Evolutionary conservation across 2,113 vertebrate species (phyloP), one percentile per base, ranked within the genome.

Genomic region (Psophia crepitans): DNA sequence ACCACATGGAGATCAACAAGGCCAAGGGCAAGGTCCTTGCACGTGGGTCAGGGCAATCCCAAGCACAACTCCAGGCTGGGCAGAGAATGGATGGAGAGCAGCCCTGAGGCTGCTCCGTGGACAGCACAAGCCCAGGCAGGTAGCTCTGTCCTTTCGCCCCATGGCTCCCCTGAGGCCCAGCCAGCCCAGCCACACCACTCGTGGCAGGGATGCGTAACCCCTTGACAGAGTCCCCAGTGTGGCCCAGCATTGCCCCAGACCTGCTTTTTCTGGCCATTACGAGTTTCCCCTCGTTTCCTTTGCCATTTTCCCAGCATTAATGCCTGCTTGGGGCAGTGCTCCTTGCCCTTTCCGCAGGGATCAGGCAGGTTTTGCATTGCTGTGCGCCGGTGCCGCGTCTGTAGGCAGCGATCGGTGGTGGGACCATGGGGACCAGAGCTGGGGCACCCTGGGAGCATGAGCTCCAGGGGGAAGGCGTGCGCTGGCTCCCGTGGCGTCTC

Each of bases 301-400:
- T 61, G 22, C 39, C 32, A 0, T 58, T 51, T 68, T 30, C 30
- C 41, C 35, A 24, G 23, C 6, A 5, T 28, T 48, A 14, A 16
- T 5, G 6, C 27, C 61, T 27, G 21, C 68, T 75, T 0, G 2
- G 39, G 41, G 30, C 41, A 22, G 43, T 8, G 53, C 51, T 49
- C 44, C 66, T 39, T 26, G 28, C 44, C 22, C 39, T 9, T 23
- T 35, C 63, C 53, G 43, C 21, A 24, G 15, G 20, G 22, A 30
- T 37, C 22, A 8, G 70, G 54, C 22, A 18, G 48, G 44, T 33
- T 53, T 90, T 14, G 44, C 24, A 3, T 37, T 27, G 51, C 86
- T 65, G 11, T n/a, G 44, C n/a, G 6, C 46, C 5, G 0, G 0
- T 46, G 18, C 35, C 9, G 4, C 0, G 0, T 32, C 69, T 26